Conservation (phyloP, 2,113 vertebrate species). For the Chaetops frenatus region DNA sequence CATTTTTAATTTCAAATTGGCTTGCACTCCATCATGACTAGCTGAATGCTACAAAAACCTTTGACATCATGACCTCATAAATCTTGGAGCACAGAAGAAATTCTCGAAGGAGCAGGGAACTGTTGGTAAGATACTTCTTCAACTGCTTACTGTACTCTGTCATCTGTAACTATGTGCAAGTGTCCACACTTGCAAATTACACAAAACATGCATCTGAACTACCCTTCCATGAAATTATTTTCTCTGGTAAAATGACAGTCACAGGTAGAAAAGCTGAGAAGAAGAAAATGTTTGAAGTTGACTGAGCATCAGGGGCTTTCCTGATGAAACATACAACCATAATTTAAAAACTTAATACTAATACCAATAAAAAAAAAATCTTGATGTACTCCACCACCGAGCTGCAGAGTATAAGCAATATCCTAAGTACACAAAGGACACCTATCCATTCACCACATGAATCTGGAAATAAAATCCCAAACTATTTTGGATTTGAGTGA, state of each 20-base stretch:
- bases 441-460: not conserved
- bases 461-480: not conserved
- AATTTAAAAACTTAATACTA: not conserved
- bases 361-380: not conserved
- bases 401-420: not conserved
- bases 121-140: not conserved
- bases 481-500: not conserved
- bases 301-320: not conserved
- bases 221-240: conserved; percentile 34
- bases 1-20: not conserved
- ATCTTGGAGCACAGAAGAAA: not conserved
- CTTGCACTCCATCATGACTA: not conserved
- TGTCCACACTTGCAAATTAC: not conserved
- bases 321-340: not conserved
- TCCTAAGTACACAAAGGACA: not conserved
- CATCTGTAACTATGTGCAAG: not conserved
- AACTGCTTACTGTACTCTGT: not conserved
- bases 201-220: not conserved
- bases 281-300: not conserved
- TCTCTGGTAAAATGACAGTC: not conserved
- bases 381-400: not conserved
- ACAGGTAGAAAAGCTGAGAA: not conserved
- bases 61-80: not conserved
- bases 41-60: not conserved
- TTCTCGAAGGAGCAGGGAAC: not conserved